Base-by-base conservation (phyloP, 2,888 invertebrate species). In the Celastrina argiolus region DNA sequence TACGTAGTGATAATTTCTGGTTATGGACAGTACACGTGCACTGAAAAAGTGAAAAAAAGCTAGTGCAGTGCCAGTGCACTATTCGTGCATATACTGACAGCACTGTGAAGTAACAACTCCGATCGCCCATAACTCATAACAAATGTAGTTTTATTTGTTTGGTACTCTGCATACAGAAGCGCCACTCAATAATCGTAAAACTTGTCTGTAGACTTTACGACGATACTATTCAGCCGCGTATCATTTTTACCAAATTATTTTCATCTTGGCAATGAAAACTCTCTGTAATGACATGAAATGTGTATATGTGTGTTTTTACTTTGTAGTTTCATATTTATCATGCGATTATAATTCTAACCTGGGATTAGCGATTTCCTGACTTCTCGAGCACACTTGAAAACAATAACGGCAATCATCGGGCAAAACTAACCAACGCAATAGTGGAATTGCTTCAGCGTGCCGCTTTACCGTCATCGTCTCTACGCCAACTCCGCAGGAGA, bases 181-280 rank as follows among this genome's bases (percentile, higher is more conserved):
- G 59, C 18, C 59, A 36, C 5, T 18, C 59, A 59, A 34, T 16
- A 34, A 31, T 58, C 58, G 34, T 59, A 18, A 34, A 59, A 36
- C n/a, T 7, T 16, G 16, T 14, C 28, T 28, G 12, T 14, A 16
- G 34, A 36, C 34, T 34, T 34, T 34, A 59, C 36, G 34, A 36
- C 12, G 58, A 16, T 34, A 18, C 59, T 31, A 6, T 59, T 36
- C 10, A 45, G 45, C 45, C 45, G 59, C 59, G 36, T 36, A 36
- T 10, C 28, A 56, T 28, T 56, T 59, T 56, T 59, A 36, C 34
- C 12, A 59, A 59, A 34, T 59, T 59, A 59, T 59, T 59, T 59
- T 59, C 59, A 59, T 59, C 59, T 59, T 59, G 59, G 59, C 59
- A 59, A 34, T 59, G 59, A 59, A 36, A 59, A 31, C 59, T 36